phyloP scores from a whole-genome alignment of 2,113 vertebrate genomes.

The Nothocercus julius region DNA sequence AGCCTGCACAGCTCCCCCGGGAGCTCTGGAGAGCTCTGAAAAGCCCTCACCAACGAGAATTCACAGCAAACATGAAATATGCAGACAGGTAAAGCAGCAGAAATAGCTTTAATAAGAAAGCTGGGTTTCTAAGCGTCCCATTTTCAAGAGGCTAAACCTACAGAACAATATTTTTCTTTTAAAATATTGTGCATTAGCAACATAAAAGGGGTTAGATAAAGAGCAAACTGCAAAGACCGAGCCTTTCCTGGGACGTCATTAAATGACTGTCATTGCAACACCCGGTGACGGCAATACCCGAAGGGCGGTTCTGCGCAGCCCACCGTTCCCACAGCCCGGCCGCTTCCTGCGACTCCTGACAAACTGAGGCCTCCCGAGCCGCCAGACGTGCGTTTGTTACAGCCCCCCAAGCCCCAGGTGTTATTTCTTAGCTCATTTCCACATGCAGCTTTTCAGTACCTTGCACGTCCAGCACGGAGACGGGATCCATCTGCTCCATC shows the following conservation, averaged over 20 bases:
- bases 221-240: not conserved
- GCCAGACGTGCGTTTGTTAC: rapidly evolving
- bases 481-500: rapidly evolving
- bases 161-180: not conserved
- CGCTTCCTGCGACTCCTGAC: not conserved
- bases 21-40: rapidly evolving
- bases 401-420: not conserved
- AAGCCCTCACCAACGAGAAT: not conserved
- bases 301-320: rapidly evolving
- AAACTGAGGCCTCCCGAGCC: not conserved
- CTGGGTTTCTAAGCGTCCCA: not conserved
- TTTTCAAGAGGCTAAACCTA: not conserved
- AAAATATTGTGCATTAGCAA: not conserved
- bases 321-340: rapidly evolving
- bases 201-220: not conserved
- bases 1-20: not conserved
- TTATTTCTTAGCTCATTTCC: rapidly evolving
- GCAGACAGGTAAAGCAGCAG: not conserved
- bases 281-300: rapidly evolving
- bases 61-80: not conserved
- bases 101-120: not conserved
- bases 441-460: not conserved
- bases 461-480: not conserved
- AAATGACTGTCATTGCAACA: too few relatives aligned
- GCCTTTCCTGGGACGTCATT: not conserved